Evolutionary conservation across 2,113 vertebrate genomes (phyloP), one percentile per base, ranked within the genome.

Genomic region (Lasiurus cinereus): DNA sequence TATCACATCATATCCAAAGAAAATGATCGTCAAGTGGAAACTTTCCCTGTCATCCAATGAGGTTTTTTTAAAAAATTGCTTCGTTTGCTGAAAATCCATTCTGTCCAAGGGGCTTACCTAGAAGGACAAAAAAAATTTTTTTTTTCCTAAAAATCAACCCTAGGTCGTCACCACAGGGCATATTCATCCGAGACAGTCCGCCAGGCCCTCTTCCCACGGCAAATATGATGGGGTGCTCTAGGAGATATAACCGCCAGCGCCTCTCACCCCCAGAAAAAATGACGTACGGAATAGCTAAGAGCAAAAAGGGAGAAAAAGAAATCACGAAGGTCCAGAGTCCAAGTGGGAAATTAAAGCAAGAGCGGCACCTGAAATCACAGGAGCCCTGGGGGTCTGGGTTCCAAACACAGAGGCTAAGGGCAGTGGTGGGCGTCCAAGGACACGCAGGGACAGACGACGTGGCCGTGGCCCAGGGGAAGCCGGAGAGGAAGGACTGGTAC

Each of bases 81-180:
- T 88, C 1, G 15, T 43, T 62, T 5, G 6, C 39, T 83, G 93
- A 82, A 70, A 4, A 7, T 19, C 24, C 8, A 2, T 4, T 80
- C 80, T 6, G 62, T 50, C 36, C 46, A 14, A 14, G 56, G 1
- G 10, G 14, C 8, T 62, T 62, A 19, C 9, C 0, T 0, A 90
- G 12, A 82, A 54, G 4, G n/a, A 66, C 12, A 91, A 19, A 96
- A 88, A 85, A 39, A 39, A 39, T 3, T 39, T 39, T 48, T 6
- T 13, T 95, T 90, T 31, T 90, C 15, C 33, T 15, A 66, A 77
- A 94, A 95, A 91, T 29, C 48, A 15, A 91, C 13, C 19, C 46
- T n/a, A 12, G 16, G 8, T 83, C 90, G 8, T 83, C 90, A 76
- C 15, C 46, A 19, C n/a, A 3, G 3, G 83, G 46, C 67, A 67